A percentile compares a stretch with the other conserved stretches of the same genome.
These are phyloP conservation scores for Sarcoramphus papa DNA, from an alignment of 2,797 vertebrate species.

Conservation along the genomic window DNA sequence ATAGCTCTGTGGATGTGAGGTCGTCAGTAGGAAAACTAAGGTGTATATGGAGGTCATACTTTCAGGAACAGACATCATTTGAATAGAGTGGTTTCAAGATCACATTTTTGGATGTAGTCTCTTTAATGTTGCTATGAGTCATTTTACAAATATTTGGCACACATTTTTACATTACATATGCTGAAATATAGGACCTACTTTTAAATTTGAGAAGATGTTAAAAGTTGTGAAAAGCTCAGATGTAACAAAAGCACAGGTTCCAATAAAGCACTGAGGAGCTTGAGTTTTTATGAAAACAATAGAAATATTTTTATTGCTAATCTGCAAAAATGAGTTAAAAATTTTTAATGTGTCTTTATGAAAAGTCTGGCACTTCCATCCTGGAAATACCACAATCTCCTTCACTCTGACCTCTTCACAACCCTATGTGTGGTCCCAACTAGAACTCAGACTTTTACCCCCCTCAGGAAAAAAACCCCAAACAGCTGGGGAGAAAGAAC, in stretches of 20 bases:
- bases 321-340: neutral
- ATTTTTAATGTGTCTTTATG: neutral
- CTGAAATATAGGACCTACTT: neutral
- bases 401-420: neutral
- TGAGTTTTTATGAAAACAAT: neutral
- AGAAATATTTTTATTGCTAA: neutral
- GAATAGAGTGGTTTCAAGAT: neutral
- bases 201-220: constrained; percentile 18
- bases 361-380: neutral
- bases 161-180: neutral
- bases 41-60: neutral
- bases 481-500: neutral
- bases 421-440: neutral
- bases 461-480: neutral
- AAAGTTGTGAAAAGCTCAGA: neutral
- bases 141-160: constrained; percentile 16
- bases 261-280: neutral
- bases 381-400: neutral
- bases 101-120: neutral
- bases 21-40: neutral
- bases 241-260: neutral
- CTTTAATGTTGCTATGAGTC: constrained; percentile 6
- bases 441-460: neutral
- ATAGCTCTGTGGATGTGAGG: neutral
- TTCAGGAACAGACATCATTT: neutral